Evolutionary conservation across 2,797 vertebrate genomes (phyloP), one percentile per base, ranked within the genome.

Genomic region (Taeniopygia guttata): DNA sequence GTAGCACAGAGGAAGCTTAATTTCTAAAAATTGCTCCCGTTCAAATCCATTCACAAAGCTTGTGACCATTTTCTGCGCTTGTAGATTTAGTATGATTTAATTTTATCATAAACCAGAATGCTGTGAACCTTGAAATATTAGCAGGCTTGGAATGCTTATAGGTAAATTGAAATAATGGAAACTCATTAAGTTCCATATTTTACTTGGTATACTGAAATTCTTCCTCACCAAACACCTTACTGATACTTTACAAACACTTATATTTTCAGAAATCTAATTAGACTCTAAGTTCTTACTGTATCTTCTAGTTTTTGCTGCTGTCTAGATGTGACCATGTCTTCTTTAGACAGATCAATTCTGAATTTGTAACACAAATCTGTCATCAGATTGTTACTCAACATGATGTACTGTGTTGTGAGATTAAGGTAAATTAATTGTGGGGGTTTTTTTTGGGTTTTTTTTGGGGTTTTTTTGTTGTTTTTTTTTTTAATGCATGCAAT

Each of bases 11-110:
- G 42, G n/a, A 87, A 56, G 42, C 64, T 82, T 93, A 79, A 95
- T 95, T 96, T 92, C 51, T 42, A 73, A 86, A 94, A 91, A 67
- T 87, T 94, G 58, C 51, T 75, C 48, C 58, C n/a, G 58, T 94
- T 89, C 43, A 84, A 67, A 87, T 87, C 52, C 62, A 84, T 73
- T 89, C 51, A 54, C 34, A 84, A 77, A 81, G 43, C 81, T 66
- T 73, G 68, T 69, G 82, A 72, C 60, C 30, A 15, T 92, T 91
- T 93, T 95, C 73, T 93, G 38, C 2, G 3, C 38, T 86, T 92
- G 38, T 60, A 69, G 48, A 89, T 86, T 88, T 91, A 40, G 16
- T 68, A 27, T 90, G 62, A 89, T 83, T 83, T 91, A 84, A 90
- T 94, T 92, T 93, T 79, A 59, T 88, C 60, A 85, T 91, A 85